Conservation (phyloP, 1,140 invertebrate genomes). For the Drosophila littoralis region DNA sequence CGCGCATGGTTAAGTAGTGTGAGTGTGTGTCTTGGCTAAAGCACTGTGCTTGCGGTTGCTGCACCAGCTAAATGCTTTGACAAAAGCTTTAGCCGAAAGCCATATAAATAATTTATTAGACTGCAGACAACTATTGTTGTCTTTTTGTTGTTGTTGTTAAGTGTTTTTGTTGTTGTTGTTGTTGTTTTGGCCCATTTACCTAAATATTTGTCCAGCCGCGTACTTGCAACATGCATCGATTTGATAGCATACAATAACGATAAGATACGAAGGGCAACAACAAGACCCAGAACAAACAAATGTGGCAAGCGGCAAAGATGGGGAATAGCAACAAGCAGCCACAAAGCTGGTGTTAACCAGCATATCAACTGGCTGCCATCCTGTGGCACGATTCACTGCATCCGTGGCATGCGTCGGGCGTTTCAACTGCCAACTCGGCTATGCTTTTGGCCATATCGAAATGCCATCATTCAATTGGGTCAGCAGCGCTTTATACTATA, state of each 20-base stretch:
- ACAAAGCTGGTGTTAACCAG: neutral
- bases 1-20: too few species aligned
- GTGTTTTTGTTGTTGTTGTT: slow-evolving; percentile 6
- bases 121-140: slow-evolving; percentile 12
- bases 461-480: slow-evolving; percentile 16
- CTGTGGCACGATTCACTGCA: slow-evolving; percentile 49
- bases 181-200: slow-evolving; percentile 35
- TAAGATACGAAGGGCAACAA: slow-evolving; percentile 29
- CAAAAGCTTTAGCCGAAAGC: slow-evolving; percentile 9
- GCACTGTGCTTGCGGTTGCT: neutral
- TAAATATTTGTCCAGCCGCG: slow-evolving; percentile 34
- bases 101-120: slow-evolving; percentile 20
- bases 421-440: slow-evolving; percentile 59
- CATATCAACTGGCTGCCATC: neutral
- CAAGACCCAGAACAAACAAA: neutral
- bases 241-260: slow-evolving; percentile 13
- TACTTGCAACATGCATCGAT: slow-evolving; percentile 41
- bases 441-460: neutral
- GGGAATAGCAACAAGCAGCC: neutral
- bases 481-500: neutral
- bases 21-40: slow-evolving; percentile 28
- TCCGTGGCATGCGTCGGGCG: slow-evolving; percentile 61
- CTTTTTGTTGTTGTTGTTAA: slow-evolving; percentile 7
- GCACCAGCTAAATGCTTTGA: slow-evolving; percentile 17
- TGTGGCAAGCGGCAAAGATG: neutral